Evolutionary conservation across 1,140 invertebrate genomes (phyloP), one percentile per base, ranked within the genome.

Genomic region (Heliconius melpomene): DNA sequence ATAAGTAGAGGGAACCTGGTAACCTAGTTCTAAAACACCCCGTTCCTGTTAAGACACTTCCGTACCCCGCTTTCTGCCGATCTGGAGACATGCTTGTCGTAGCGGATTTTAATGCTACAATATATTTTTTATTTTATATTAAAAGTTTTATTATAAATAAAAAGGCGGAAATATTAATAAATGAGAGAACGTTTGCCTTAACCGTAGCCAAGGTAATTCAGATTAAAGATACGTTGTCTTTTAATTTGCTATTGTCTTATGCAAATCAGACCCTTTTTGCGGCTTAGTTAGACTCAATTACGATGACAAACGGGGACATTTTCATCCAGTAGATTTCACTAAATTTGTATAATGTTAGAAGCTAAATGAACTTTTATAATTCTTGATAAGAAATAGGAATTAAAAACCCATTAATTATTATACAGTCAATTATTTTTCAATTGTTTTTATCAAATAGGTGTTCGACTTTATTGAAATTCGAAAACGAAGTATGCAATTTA

Each of bases 261-360:
- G 89, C 85, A 91, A 89, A 91, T 91, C 75, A 83, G 82, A 85
- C 85, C 87, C 88, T 89, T 88, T 89, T 89, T 90, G 85, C 84
- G 84, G 85, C 83, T 87, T 83, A 86, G 82, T 85, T 80, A 81
- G 83, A 75, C 83, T 83, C 81, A 82, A 81, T 84, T 84, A 82
- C 85, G 85, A 88, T 89, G 87, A 91, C 82, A 89, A 89, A 89
- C 83, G 86, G 77, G 80, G 82, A 84, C 86, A 84, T 84, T 87
- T 84, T 85, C 82, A 77, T 74, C 72, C 78, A 84, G 82, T 86
- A 84, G 77, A 85, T 84, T 87, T 82, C 80, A 83, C 86, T 86
- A 82, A 88, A 86, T 86, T 87, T 72, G 16, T 38, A 40, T 26
- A 66, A 16, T 26, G 23, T 29, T 29, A 66, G 26, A 66, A 26